A percentile compares a stretch with the other conserved stretches of the same genome.
These are phyloP conservation scores for Leptoteleia sp. DNA, from an alignment of 1,140 invertebrate species.

Conservation along the genomic window DNA sequence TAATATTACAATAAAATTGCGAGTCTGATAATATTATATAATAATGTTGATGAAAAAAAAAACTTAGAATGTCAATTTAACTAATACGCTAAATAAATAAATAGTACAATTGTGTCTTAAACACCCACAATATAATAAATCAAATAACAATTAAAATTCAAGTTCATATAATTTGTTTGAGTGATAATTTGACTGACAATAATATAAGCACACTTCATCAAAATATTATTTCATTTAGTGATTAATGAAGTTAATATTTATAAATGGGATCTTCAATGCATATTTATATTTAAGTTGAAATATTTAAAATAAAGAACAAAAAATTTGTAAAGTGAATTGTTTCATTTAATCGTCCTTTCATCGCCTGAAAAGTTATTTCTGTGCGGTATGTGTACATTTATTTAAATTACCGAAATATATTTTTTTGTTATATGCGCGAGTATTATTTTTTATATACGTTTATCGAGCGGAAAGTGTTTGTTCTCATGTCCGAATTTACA, in stretches of 20 bases:
- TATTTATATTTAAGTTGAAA: slow-evolving; percentile 62
- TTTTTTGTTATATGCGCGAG: too few species aligned
- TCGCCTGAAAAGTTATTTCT: too few species aligned
- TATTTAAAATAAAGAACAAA: slow-evolving; percentile 50
- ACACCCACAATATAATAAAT: slow-evolving; percentile 36
- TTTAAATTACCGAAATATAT: too few species aligned
- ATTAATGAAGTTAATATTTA: slow-evolving; percentile 52
- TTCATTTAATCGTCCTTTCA: slow-evolving; percentile 22
- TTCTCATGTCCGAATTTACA: too few species aligned
- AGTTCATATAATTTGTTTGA: slow-evolving; percentile 53
- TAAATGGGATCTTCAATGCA: slow-evolving; percentile 51
- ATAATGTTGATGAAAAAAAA: slow-evolving; percentile 18
- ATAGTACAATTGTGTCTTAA: slow-evolving; percentile 58
- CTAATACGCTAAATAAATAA: slow-evolving; percentile 42
- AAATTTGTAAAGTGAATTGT: slow-evolving; percentile 43
- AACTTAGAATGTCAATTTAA: slow-evolving; percentile 60
- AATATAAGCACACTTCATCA: slow-evolving; percentile 58
- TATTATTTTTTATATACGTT: too few species aligned
- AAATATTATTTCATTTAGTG: slow-evolving; percentile 57
- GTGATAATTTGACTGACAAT: slow-evolving; percentile 65
- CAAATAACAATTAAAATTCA: slow-evolving; percentile 44
- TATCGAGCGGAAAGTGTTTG: too few species aligned
- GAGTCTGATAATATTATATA: slow-evolving; percentile 43
- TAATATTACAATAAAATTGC: slow-evolving; percentile 51
- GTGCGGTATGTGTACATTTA: too few species aligned